These are phyloP conservation scores for Grus americana DNA, from an alignment of 2,113 vertebrate genomes.

Conservation along the genomic window DNA sequence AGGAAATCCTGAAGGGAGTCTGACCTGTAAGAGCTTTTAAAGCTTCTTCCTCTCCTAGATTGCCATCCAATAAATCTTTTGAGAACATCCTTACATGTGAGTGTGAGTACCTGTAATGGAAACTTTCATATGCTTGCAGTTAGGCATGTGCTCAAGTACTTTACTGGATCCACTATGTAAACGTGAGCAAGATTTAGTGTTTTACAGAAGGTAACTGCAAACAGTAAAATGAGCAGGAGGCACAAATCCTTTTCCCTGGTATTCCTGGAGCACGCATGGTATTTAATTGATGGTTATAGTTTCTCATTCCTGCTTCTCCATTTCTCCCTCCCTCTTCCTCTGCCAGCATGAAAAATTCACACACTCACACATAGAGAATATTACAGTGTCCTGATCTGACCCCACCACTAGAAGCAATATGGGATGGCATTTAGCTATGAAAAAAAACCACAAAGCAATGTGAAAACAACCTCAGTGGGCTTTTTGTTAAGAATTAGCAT, in stretches of 20 bases:
- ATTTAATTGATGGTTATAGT: not conserved
- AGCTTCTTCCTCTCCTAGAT: not conserved
- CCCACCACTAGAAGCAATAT: not conserved
- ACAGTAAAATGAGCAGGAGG: not conserved
- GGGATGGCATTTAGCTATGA: not conserved
- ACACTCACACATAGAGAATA: not conserved
- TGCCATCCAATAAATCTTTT: not conserved
- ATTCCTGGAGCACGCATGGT: not conserved
- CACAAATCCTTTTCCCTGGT: not conserved
- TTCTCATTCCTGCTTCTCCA: not conserved
- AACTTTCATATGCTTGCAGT: not conserved
- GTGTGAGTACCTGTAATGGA: not conserved
- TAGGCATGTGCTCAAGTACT: not conserved
- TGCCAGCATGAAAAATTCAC: constrained; percentile 48
- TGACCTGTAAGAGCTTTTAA: not conserved
- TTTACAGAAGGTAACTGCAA: not conserved
- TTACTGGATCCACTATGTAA: not conserved
- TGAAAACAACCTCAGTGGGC: not conserved
- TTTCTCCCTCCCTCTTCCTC: not conserved
- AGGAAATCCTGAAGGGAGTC: not conserved
- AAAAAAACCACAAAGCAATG: not conserved
- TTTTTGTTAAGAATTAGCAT: not conserved
- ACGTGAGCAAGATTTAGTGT: not conserved
- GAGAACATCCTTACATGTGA: not conserved
- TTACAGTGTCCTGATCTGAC: constrained; percentile 23